Percentiles rank a stretch among this genome's conserved stretches.
Conservation (phyloP, 2,797 vertebrate genomes). For the Perodicticus potto region DNA sequence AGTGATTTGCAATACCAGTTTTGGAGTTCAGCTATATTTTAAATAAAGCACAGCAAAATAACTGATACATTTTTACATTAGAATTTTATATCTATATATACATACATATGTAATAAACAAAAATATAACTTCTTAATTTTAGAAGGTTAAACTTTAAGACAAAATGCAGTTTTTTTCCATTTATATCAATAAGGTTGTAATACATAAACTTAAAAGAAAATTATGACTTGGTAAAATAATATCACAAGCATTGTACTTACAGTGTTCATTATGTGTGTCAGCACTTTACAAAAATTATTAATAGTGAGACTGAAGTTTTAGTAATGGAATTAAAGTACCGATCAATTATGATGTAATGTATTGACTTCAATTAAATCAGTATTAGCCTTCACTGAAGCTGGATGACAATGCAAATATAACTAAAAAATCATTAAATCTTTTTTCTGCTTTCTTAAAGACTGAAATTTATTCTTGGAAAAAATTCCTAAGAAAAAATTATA, state of each 20-base stretch:
- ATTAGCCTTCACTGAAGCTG: not conserved
- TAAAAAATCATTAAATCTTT: not conserved
- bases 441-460: not conserved
- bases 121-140: not conserved
- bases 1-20: not conserved
- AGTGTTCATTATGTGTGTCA: not conserved
- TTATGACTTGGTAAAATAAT: slow-evolving; percentile 17
- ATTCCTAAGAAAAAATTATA: not conserved
- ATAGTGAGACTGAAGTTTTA: not conserved
- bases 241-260: not conserved
- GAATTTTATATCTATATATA: not conserved
- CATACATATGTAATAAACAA: not conserved
- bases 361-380: not conserved
- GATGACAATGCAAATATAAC: not conserved
- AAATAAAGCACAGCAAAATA: not conserved
- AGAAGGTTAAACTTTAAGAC: not conserved
- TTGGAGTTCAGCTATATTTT: not conserved
- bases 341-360: not conserved
- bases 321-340: not conserved
- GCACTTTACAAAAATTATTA: slow-evolving; percentile 32
- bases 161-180: not conserved
- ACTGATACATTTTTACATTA: not conserved
- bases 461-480: not conserved
- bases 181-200: not conserved
- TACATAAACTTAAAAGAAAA: slow-evolving; percentile 9